phyloP scores from a whole-genome alignment of 1,140 invertebrate genomes.

The Muscidifurax raptorellus region DNA sequence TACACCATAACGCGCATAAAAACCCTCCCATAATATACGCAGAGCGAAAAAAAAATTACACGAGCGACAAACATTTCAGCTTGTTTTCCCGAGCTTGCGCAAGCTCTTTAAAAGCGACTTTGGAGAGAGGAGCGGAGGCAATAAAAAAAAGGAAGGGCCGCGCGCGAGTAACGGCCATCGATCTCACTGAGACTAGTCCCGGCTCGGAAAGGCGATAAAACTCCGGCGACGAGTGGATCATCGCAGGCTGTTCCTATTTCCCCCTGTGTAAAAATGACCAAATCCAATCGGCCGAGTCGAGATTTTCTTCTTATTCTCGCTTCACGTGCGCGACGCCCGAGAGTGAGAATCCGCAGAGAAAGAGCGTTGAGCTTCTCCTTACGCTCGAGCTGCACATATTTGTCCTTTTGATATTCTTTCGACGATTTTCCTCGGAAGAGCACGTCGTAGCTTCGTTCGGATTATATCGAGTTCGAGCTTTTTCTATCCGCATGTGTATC shows the following conservation, averaged over 20 bases:
- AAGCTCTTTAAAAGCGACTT: slow-evolving; percentile 30
- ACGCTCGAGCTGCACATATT: neutral
- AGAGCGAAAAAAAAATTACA: too few relatives aligned
- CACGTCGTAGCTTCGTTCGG: neutral
- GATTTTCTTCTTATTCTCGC: neutral
- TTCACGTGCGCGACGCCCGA: neutral
- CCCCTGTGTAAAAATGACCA: slow-evolving; percentile 38
- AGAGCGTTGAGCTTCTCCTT: neutral
- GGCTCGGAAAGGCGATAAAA: slow-evolving; percentile 30
- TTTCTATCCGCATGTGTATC: too few relatives aligned
- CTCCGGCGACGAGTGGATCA: slow-evolving; percentile 32
- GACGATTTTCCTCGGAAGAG: neutral
- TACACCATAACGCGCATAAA: too few relatives aligned
- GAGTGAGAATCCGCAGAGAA: neutral
- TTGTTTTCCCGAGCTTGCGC: neutral
- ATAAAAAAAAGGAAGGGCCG: slow-evolving; percentile 14
- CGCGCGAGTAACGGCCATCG: slow-evolving; percentile 23
- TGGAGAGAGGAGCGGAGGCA: neutral
- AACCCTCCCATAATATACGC: too few relatives aligned
- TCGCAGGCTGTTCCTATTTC: neutral
- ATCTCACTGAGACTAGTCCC: slow-evolving; percentile 29
- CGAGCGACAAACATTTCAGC: neutral
- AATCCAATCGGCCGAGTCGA: slow-evolving; percentile 32
- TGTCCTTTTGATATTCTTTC: neutral
- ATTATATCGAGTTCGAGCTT: too few relatives aligned